Percentiles rank a stretch among this genome's conserved stretches.
These are phyloP conservation scores for Zelostemma sp. DNA, from an alignment of 1,140 invertebrate species.

Conservation along the genomic window DNA sequence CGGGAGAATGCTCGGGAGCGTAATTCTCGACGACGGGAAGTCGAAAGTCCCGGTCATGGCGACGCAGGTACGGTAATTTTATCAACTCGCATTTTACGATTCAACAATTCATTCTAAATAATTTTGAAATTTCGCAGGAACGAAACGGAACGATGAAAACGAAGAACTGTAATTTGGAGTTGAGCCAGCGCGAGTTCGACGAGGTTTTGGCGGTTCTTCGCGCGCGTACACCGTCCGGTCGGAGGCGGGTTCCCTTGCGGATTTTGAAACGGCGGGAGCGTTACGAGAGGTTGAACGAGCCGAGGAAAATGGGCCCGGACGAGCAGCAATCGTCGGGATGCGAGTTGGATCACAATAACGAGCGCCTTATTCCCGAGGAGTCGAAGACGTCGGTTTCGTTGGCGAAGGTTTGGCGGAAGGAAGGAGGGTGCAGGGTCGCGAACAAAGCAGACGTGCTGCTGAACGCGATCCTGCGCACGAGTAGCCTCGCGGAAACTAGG, in stretches of 20 bases:
- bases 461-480: constrained; percentile 70
- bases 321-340: not conserved
- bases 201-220: constrained; percentile 69
- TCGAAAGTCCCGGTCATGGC: constrained; percentile 29
- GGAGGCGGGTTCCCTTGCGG: constrained; percentile 50
- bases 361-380: not conserved
- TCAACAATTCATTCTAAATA: constrained; percentile 19
- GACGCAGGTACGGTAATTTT: constrained; percentile 17
- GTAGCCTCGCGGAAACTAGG: constrained; percentile 23
- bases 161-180: constrained; percentile 64
- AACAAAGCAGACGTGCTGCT: constrained; percentile 72
- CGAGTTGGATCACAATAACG: not conserved
- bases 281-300: constrained; percentile 39
- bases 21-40: constrained; percentile 41
- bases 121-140: constrained; percentile 13
- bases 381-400: not conserved
- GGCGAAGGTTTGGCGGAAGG: constrained; percentile 7
- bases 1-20: constrained; percentile 50
- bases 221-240: constrained; percentile 54
- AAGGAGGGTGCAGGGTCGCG: constrained; percentile 48
- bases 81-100: too few relatives aligned
- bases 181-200: constrained; percentile 68
- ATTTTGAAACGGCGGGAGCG: constrained; percentile 51
- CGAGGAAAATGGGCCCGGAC: constrained; percentile 50
- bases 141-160: constrained; percentile 19